phyloP scores from a whole-genome alignment of 2,113 vertebrate species.

The Xyliphius kryptos region DNA sequence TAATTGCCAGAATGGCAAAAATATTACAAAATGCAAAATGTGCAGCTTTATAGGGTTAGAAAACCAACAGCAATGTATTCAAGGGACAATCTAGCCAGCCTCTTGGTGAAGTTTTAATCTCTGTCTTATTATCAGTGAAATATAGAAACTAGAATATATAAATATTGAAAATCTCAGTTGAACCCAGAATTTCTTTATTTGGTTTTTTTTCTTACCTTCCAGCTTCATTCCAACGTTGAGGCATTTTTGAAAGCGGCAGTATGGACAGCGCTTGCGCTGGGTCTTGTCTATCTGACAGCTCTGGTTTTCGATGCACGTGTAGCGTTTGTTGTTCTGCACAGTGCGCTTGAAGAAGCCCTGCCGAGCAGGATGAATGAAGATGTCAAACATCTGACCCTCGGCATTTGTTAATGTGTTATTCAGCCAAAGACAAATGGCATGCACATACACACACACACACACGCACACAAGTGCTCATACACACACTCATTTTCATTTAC shows the following conservation, averaged over 20 bases:
- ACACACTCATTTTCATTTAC: conserved; percentile 31
- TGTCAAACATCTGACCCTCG: conserved; percentile 56
- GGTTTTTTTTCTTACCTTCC: conserved; percentile 76
- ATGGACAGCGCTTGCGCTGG: conserved; percentile 94
- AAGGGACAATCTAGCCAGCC: too few relatives aligned
- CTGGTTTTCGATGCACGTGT: conserved; percentile 99
- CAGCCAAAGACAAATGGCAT: conserved; percentile 54
- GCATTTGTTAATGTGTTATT: conserved; percentile 60
- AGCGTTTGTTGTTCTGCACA: conserved; percentile 99
- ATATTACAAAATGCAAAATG: too few relatives aligned
- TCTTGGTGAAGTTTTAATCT: too few relatives aligned
- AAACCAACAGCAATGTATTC: too few relatives aligned
- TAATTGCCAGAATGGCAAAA: too few relatives aligned
- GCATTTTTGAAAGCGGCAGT: conserved; percentile 98
- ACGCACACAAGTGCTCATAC: conserved; percentile 8
- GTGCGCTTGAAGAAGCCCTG: conserved; percentile 99
- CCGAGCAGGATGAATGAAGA: conserved; percentile 70
- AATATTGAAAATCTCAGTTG: too few relatives aligned
- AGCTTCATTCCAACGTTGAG: conserved; percentile 97
- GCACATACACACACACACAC: conserved; percentile 45
- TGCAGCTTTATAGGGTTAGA: too few relatives aligned
- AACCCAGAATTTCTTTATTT: too few relatives aligned
- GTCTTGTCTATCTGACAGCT: conserved; percentile 99
- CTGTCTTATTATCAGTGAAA: too few relatives aligned
- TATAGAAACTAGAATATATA: too few relatives aligned